A percentile compares a stretch with the other conserved stretches of the same genome.
Evolutionary conservation across 2,113 vertebrate species (phyloP).

Genomic region (Microcebus tavaratra): DNA sequence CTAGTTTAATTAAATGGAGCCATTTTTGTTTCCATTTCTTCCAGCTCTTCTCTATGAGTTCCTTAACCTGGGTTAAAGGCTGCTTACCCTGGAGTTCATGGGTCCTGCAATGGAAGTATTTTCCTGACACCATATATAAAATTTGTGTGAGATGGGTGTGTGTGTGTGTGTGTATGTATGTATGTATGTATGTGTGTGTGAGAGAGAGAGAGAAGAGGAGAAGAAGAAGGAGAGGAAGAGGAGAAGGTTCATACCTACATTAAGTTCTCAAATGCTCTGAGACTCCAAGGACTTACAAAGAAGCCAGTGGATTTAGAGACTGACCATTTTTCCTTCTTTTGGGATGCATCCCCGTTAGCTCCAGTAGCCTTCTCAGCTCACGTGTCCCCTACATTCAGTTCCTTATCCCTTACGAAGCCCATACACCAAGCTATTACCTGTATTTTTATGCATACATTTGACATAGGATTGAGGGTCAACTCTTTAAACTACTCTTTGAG

Average conservation of each 20-base stretch:
- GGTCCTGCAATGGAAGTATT: not conserved
- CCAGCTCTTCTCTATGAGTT: not conserved
- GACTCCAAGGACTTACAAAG: not conserved
- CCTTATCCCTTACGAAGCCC: not conserved
- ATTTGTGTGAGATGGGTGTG: not conserved
- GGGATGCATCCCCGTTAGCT: too few species aligned
- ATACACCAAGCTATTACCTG: not conserved
- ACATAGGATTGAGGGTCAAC: not conserved
- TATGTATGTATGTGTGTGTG: too few species aligned
- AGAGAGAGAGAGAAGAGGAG: too few species aligned
- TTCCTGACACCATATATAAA: not conserved
- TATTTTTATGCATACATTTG: not conserved
- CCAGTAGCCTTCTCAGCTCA: not conserved
- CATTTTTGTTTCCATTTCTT: conserved; percentile 11
- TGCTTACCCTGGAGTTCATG: not conserved
- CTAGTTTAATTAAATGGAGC: not conserved
- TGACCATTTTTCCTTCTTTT: not conserved
- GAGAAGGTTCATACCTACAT: not conserved
- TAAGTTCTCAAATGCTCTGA: not conserved
- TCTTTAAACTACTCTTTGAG: not conserved
- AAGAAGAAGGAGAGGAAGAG: too few species aligned
- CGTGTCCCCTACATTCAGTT: not conserved
- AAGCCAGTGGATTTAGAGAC: not conserved
- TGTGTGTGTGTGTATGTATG: not conserved
- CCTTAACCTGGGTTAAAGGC: not conserved